phyloP scores from a whole-genome alignment of 2,797 vertebrate genomes.

The Poeciliopsis paucimaculata region DNA sequence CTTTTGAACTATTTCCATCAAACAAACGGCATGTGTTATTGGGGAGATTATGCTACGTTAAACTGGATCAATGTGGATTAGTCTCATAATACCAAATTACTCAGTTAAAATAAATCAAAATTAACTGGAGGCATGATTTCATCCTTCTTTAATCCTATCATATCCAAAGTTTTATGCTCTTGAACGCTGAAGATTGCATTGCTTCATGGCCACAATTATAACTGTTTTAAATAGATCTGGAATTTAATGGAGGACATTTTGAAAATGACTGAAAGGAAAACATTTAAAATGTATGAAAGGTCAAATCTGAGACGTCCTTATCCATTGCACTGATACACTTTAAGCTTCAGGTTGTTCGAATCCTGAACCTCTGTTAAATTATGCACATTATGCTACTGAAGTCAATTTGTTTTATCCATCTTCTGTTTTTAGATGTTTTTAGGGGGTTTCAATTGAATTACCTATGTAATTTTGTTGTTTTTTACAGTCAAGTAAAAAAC shows the following conservation, averaged over 20 bases:
- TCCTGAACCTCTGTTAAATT: background rate
- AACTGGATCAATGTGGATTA: background rate
- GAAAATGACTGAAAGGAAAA: background rate
- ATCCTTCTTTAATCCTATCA: background rate
- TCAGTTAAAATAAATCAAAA: background rate
- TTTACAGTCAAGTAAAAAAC: background rate
- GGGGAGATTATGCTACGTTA: background rate
- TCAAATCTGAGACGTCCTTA: background rate
- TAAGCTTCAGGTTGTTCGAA: background rate
- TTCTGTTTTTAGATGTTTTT: background rate
- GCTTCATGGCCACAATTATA: background rate
- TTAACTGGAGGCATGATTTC: background rate
- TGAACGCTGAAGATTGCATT: background rate
- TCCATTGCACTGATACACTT: background rate
- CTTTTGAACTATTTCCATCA: background rate
- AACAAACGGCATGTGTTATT: background rate
- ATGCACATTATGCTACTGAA: background rate
- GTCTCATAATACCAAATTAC: background rate
- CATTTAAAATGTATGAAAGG: background rate
- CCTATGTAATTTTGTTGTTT: background rate
- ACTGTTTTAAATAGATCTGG: background rate
- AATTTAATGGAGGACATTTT: background rate
- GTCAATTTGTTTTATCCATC: background rate
- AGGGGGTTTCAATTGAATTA: background rate
- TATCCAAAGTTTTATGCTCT: background rate